phyloP scores from a whole-genome alignment of 2,797 vertebrate genomes.

The Leptatherina wallacei region DNA sequence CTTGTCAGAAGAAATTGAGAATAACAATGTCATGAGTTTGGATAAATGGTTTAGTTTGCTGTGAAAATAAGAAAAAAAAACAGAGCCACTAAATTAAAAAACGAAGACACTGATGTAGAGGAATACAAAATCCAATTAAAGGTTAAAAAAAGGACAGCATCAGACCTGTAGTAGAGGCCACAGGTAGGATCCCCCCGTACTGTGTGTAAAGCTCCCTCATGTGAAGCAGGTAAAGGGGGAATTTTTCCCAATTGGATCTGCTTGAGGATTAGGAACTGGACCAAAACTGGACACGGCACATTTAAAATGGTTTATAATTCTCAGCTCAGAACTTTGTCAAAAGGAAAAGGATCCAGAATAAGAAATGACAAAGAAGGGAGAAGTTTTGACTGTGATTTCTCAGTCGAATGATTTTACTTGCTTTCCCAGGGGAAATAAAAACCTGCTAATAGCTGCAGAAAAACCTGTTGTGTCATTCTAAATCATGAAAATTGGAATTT shows the following conservation, averaged over 20 bases:
- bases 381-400: neutral
- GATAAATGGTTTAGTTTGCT: too few relatives aligned
- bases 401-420: neutral
- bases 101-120: too few relatives aligned
- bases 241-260: neutral
- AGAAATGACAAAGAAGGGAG: neutral
- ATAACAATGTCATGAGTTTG: too few relatives aligned
- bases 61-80: too few relatives aligned
- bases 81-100: too few relatives aligned
- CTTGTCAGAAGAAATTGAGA: too few relatives aligned
- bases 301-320: neutral
- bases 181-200: too few relatives aligned
- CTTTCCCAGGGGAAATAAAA: conserved; percentile 1
- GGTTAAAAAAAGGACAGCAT: too few relatives aligned
- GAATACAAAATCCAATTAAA: too few relatives aligned
- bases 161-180: too few relatives aligned
- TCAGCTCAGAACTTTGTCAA: conserved; percentile 1
- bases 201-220: neutral
- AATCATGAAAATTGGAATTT: neutral
- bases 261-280: neutral
- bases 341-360: conserved; percentile 4
- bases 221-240: neutral
- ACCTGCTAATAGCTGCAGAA: conserved; percentile 4
- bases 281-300: neutral
- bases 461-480: neutral